Evolutionary conservation across 1,140 invertebrate genomes (phyloP), one percentile per base, ranked within the genome.

Genomic region (Aphis gossypii): DNA sequence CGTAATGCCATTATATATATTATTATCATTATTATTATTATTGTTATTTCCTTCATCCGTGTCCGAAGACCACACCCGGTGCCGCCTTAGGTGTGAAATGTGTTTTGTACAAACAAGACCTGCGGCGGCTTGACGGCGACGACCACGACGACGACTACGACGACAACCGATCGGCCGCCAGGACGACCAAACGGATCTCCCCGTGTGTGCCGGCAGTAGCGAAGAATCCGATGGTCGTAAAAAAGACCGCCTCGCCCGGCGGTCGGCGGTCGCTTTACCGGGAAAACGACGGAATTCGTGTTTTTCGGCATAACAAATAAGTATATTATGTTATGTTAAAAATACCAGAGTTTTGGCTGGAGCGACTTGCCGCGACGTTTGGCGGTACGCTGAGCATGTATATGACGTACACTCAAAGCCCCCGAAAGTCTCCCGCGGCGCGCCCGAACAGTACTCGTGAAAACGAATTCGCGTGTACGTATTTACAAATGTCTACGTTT

Each of bases 31-130:
- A 60, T 60, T 25, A 56, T 56, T 25, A 30, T 68, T 68, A 30
- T 68, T 68, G 60, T 68, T 68, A 76, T 41, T 41, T 25, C 38
- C 20, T 90, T 60, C n/a, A n/a, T 90, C 88, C n/a, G 86, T 88
- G 86, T 90, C 51, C 54, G 38, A n/a, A 90, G 90, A 92, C 90
- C 90, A 92, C 90, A 92, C 90, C 90, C 90, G 60, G 44, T 92
- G 90, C 60, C 60, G 90, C 68, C 90, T n/a, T 68, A 46, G 90
- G 90, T 92, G 90, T 92, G 60, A 92, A 92, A 92, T 92, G 60
- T 82, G 60, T 92, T 92, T 82, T 48, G 38, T 82, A 92, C 60
- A 92, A 82, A 92, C 90, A 92, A 92, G 48, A 30, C 60, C 60
- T 14, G 60, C 60, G 60, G 60, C 60, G 30, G n/a, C n/a, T 51